Base-by-base conservation (phyloP, 2,888 invertebrate species). In the Leptopilina drosophilae region DNA sequence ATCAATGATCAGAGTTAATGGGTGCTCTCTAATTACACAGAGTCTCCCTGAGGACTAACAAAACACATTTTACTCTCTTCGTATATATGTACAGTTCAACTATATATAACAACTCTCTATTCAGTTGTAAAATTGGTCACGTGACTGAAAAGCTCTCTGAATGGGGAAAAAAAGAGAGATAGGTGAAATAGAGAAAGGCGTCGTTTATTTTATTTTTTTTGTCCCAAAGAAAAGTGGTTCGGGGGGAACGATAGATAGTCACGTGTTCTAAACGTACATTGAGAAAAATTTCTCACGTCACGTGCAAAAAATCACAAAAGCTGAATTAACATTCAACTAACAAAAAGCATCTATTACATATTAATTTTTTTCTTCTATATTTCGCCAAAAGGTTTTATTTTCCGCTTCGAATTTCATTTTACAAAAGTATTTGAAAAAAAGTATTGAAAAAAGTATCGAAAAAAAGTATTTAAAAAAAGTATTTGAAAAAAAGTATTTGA, bases 111-210 rank as follows among this genome's bases (percentile, higher is more conserved):
- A 87, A 83, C 85, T 81, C 82, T 83, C 82, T 81, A 83, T 87
- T 89, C 85, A 86, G 77, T 87, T 85, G 87, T 88, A 80, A 89
- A 89, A 89, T 89, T 89, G 89, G 89, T 88, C 89, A 88, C 89
- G 89, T 89, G 89, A 84, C 88, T 83, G 83, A 83, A 85, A 88
- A 87, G 87, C 83, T 86, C 49, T 86, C 87, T 83, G 84, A 87
- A 84, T 81, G 84, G 81, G 81, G 20, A 20, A 84, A 62, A 62
- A 20, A 20, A 20, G 56, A 73, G 67, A 64, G 49, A 65, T 56
- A 33, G 65, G 42, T 33, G 73, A 14, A 73, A 73, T 26, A 73
- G 53, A 73, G 53, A 33, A 49, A 53, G 53, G 73, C 56, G 15
- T 73, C 7, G 33, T 73, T 69, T 67, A 46, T 69, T 42, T 49